Conservation (phyloP, 2,113 vertebrate genomes). For the Chlorocebus sabaeus region DNA sequence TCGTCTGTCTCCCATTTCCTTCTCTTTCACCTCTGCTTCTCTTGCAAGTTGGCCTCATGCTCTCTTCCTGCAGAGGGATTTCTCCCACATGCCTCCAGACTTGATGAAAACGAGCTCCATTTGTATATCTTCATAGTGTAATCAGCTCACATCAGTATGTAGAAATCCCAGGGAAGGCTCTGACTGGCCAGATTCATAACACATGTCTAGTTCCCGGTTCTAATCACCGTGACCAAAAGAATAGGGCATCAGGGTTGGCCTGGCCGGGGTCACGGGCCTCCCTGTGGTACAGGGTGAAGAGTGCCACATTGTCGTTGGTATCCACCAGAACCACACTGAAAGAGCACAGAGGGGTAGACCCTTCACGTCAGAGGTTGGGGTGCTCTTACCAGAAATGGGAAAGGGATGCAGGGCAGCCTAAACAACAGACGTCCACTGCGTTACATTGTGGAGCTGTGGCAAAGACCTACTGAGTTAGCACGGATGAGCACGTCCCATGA, state of each 20-base stretch:
- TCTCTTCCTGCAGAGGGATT: not conserved
- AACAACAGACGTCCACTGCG: accelerated
- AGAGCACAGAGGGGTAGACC: not conserved
- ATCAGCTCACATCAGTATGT: accelerated
- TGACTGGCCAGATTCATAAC: not conserved
- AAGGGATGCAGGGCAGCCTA: not conserved
- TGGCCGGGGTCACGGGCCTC: not conserved
- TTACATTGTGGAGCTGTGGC: not conserved
- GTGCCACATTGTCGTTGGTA: too few species aligned
- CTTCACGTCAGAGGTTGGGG: not conserved
- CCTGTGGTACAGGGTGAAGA: not conserved
- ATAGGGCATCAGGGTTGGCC: not conserved
- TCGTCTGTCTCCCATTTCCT: too few species aligned
- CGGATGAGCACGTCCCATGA: accelerated
- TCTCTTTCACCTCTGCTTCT: not conserved
- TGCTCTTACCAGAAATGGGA: not conserved
- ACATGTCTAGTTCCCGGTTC: not conserved
- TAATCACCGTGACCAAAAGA: not conserved
- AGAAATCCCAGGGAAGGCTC: not conserved
- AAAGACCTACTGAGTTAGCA: not conserved
- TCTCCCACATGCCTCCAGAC: not conserved
- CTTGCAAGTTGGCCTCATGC: not conserved
- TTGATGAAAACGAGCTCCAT: accelerated
- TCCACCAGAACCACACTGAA: not conserved
- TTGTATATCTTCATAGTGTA: accelerated